These are phyloP conservation scores for Physocephala rufipes DNA, from an alignment of 2,888 invertebrate species.

Conservation along the genomic window DNA sequence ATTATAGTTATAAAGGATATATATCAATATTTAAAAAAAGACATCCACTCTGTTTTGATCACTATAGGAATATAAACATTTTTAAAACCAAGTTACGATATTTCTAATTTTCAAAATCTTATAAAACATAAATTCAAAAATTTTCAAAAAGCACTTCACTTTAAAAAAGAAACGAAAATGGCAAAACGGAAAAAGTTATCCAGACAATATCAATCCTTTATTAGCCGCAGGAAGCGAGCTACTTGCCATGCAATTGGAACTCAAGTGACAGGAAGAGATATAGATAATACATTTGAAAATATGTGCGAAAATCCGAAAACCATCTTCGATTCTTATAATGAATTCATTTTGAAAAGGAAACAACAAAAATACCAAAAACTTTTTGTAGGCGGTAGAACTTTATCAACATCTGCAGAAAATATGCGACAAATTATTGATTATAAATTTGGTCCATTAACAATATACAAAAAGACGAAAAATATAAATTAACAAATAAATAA, in stretches of 20 bases:
- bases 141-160: too few species aligned
- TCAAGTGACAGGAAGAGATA: constrained; percentile 41
- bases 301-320: constrained; percentile 45
- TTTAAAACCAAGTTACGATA: constrained; percentile 1
- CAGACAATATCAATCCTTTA: too few species aligned
- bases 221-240: not conserved
- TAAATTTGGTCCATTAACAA: constrained; percentile 42
- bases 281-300: constrained; percentile 42
- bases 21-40: too few species aligned
- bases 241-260: constrained; percentile 34
- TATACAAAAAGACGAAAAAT: constrained; percentile 39
- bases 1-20: too few species aligned
- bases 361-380: constrained; percentile 44
- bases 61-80: not conserved
- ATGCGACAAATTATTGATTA: constrained; percentile 39
- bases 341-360: constrained; percentile 40
- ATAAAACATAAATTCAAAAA: too few species aligned
- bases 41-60: too few species aligned
- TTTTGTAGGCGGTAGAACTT: constrained; percentile 35
- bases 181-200: constrained; percentile 16
- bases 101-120: constrained; percentile 21
- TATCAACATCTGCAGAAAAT: constrained; percentile 36
- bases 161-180: too few species aligned
- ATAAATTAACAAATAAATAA: not conserved
- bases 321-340: constrained; percentile 40